These are phyloP conservation scores for Drosophila sproati DNA, from an alignment of 1,140 invertebrate genomes.

Conservation along the genomic window DNA sequence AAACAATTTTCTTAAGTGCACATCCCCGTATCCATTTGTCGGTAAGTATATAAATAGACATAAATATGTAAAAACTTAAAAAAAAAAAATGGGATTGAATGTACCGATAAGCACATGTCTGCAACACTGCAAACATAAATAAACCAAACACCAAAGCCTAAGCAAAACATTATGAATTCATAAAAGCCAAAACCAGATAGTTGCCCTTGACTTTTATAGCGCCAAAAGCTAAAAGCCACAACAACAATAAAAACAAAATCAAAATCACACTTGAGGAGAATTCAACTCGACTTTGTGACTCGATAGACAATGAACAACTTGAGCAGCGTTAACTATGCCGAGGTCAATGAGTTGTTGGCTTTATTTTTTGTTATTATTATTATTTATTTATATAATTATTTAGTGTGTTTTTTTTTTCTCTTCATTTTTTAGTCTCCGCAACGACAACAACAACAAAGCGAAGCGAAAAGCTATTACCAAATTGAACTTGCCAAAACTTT, in stretches of 20 bases:
- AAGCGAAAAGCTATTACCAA: constrained; percentile 28
- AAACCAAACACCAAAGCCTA: neutral
- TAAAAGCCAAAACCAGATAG: constrained; percentile 14
- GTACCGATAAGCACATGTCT: neutral
- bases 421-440: neutral
- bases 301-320: constrained; percentile 4
- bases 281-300: constrained; percentile 3
- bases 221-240: constrained; percentile 9
- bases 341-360: constrained; percentile 40
- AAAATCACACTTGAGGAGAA: constrained; percentile 14
- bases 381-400: constrained; percentile 5
- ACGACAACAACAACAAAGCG: neutral
- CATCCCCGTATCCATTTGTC: neutral
- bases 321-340: constrained; percentile 30
- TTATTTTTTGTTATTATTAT: constrained; percentile 29
- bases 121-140: neutral
- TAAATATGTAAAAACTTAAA: neutral
- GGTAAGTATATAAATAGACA: neutral
- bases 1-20: neutral
- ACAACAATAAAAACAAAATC: constrained; percentile 9
- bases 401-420: neutral
- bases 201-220: constrained; percentile 63
- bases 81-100: neutral
- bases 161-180: constrained; percentile 4
- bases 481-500: constrained; percentile 14